A percentile compares a stretch with the other conserved stretches of the same genome.
Evolutionary conservation across 2,797 vertebrate species (phyloP).

Genomic region (Poecilia gillii): DNA sequence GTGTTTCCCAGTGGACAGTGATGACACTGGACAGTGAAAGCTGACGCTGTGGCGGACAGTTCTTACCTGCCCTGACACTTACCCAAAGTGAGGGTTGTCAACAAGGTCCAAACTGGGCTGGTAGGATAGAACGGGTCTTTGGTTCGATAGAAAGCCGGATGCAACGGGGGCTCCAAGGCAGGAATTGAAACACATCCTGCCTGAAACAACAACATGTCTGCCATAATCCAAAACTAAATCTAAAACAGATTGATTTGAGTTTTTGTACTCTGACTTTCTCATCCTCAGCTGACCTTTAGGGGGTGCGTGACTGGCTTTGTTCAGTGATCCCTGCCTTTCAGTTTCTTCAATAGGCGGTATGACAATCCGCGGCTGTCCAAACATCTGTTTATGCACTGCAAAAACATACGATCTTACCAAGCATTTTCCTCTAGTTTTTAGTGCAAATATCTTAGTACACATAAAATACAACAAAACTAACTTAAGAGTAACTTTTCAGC

Average conservation of each 20-base stretch:
- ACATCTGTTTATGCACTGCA: constrained; percentile 47
- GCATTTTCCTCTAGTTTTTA: too few relatives aligned
- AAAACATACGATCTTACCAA: too few relatives aligned
- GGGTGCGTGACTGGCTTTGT: constrained; percentile 28
- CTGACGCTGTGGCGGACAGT: background rate
- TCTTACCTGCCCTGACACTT: constrained; percentile 20
- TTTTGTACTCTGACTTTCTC: background rate
- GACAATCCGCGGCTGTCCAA: constrained; percentile 51
- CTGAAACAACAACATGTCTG: background rate
- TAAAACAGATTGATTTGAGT: background rate
- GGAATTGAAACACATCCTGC: constrained; percentile 28
- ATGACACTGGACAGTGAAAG: constrained; percentile 5
- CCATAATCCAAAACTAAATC: constrained; percentile 8
- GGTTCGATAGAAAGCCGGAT: constrained; percentile 61
- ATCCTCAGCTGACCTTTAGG: background rate
- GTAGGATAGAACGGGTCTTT: constrained; percentile 58
- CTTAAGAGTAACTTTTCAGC: too few relatives aligned
- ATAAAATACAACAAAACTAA: too few relatives aligned
- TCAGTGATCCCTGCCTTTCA: constrained; percentile 31
- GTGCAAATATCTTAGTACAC: too few relatives aligned
- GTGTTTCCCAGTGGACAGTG: constrained; percentile 6
- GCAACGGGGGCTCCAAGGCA: constrained; percentile 24
- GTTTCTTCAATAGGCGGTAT: constrained; percentile 33
- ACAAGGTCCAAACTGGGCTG: constrained; percentile 52
- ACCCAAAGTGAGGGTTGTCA: constrained; percentile 70